Evolutionary conservation across 2,888 invertebrate species (phyloP), one percentile per base, ranked within the genome.

Genomic region (Prosopocoilus inquinatus): DNA sequence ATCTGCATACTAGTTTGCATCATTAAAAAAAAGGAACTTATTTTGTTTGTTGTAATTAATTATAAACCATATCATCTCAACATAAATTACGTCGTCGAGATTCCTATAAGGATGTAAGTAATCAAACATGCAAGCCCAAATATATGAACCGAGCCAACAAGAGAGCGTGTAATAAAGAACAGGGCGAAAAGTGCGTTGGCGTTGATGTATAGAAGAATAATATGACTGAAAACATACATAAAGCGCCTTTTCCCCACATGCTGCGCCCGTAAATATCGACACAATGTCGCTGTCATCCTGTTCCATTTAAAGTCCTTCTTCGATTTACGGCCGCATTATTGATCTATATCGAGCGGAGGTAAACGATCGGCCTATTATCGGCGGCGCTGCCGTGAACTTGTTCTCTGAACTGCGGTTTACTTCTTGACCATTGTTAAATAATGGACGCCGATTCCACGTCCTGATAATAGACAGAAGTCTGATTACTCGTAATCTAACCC

Each of bases 241-340:
- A 54, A 50, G 34, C 43, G 28, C 28, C 52, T 47, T 54, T 56
- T 12, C 48, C 54, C 50, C 50, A 36, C 50, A 52, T 41, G 51
- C 51, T 55, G 54, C 39, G 60, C 53, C 46, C 56, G 58, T 65
- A 65, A 64, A 64, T 64, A 63, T 56, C 54, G 60, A 55, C 58
- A 61, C 64, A 58, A 59, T 51, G 63, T 55, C 51, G 57, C 62
- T 64, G 64, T 65, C 65, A 62, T 64, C 60, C 57, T 56, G 56
- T 60, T 57, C 64, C 64, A 59, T 62, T 66, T 61, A 64, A 63
- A 63, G 59, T 55, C 52, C 59, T 57, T 56, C 41, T 56, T 59
- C 61, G 59, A 66, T 67, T 67, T 67, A 67, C 65, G 59, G 60
- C 60, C 61, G 60, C 54, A 64, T 64, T 64, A 64, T 66, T 63